Percentiles rank a stretch among this genome's conserved stretches.
Conservation (phyloP, 1,140 invertebrate species). For the Drosophila mojavensis region DNA sequence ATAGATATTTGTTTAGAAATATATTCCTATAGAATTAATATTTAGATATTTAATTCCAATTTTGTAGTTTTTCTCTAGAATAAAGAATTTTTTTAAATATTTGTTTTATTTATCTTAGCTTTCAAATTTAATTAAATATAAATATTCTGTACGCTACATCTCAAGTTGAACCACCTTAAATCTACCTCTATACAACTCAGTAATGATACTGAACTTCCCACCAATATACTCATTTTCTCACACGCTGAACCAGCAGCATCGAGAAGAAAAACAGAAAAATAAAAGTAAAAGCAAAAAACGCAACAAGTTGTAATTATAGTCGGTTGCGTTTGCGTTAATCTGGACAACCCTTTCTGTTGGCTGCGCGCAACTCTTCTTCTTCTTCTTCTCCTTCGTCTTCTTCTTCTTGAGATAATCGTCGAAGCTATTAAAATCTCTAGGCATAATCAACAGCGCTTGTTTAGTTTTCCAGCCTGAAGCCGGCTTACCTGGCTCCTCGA, state of each 20-base stretch:
- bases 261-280: slow-evolving; percentile 1
- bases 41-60: too few species aligned
- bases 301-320: slow-evolving; percentile 66
- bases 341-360: slow-evolving; percentile 54
- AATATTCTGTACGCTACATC: too few species aligned
- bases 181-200: too few species aligned
- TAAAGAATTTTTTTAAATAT: too few species aligned
- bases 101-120: too few species aligned
- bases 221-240: background rate
- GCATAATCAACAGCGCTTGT: slow-evolving; percentile 69
- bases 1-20: too few species aligned
- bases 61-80: too few species aligned
- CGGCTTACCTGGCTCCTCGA: slow-evolving; percentile 1
- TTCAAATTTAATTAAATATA: too few species aligned
- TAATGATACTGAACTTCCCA: background rate
- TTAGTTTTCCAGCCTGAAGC: slow-evolving; percentile 16
- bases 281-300: slow-evolving; percentile 19
- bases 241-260: background rate
- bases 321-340: slow-evolving; percentile 54
- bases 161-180: too few species aligned
- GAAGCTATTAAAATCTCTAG: slow-evolving; percentile 80
- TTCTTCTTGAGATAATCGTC: slow-evolving; percentile 64
- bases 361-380: background rate
- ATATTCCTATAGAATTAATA: too few species aligned
- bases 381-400: too few species aligned